Conservation (phyloP, 1,140 invertebrate genomes). For the Drosophila tropicalis region DNA sequence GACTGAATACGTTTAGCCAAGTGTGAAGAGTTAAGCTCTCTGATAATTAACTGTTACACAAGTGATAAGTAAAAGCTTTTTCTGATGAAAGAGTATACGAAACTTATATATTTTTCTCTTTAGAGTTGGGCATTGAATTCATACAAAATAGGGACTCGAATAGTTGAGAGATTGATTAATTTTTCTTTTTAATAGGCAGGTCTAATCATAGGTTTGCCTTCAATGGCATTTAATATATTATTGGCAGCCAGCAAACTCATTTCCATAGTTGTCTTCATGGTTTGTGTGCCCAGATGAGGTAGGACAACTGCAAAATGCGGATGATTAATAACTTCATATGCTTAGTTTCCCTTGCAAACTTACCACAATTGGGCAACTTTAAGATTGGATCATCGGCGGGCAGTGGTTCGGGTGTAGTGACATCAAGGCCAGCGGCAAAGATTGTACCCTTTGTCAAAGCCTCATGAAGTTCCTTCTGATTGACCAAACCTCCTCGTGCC, state of each 20-base stretch:
- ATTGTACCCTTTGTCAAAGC: slow-evolving; percentile 90
- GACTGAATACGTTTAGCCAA: background rate
- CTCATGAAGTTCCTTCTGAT: slow-evolving; percentile 89
- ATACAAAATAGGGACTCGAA: no score
- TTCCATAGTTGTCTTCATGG: slow-evolving; percentile 88
- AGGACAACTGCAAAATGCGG: slow-evolving; percentile 87
- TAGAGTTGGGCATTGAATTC: background rate
- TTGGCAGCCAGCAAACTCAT: slow-evolving; percentile 92
- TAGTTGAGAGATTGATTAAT: background rate
- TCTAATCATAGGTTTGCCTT: slow-evolving; percentile 87
- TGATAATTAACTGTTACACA: background rate
- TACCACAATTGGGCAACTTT: slow-evolving; percentile 91
- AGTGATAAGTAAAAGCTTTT: slow-evolving; percentile 23
- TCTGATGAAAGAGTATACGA: background rate
- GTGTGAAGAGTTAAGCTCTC: background rate
- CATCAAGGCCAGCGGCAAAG: slow-evolving; percentile 94
- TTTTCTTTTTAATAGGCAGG: slow-evolving; percentile 74
- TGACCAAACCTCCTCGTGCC: slow-evolving; percentile 89
- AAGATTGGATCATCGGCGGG: slow-evolving; percentile 90
- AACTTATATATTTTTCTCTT: background rate
- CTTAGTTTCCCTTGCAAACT: no score
- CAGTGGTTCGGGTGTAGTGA: slow-evolving; percentile 94
- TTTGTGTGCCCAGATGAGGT: slow-evolving; percentile 95
- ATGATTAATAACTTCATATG: background rate
- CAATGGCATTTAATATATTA: slow-evolving; percentile 91